phyloP scores from a whole-genome alignment of 2,888 invertebrate genomes.

The Bembecia ichneumoniformis region DNA sequence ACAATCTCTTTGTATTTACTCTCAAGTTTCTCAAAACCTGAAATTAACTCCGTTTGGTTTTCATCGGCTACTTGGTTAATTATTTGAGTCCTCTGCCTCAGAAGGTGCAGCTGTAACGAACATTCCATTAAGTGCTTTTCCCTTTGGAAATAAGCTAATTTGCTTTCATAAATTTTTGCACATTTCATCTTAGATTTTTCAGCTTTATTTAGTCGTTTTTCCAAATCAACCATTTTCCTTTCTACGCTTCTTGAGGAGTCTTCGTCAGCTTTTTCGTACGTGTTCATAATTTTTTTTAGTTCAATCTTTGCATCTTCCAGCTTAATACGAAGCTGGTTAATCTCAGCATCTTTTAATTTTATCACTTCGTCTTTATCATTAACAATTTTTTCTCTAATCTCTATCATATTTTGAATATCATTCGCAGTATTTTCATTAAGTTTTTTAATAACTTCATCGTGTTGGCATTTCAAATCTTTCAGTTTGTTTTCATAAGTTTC shows the following conservation, averaged over 20 bases:
- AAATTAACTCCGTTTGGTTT: slow-evolving; percentile 39
- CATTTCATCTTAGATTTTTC: slow-evolving; percentile 46
- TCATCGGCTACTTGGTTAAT: slow-evolving; percentile 43
- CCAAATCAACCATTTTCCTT: slow-evolving; percentile 33
- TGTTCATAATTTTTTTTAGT: slow-evolving; percentile 29
- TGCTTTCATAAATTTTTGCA: slow-evolving; percentile 38
- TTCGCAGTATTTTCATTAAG: slow-evolving; percentile 25
- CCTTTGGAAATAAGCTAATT: slow-evolving; percentile 40
- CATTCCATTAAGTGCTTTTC: slow-evolving; percentile 53
- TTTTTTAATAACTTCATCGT: slow-evolving; percentile 13
- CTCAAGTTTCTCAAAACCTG: slow-evolving; percentile 49
- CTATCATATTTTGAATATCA: slow-evolving; percentile 24
- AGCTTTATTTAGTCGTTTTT: slow-evolving; percentile 44
- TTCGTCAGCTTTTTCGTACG: slow-evolving; percentile 28
- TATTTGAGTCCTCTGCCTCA: slow-evolving; percentile 48
- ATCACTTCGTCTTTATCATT: slow-evolving; percentile 24
- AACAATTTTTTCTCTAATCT: slow-evolving; percentile 25
- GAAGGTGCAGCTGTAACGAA: slow-evolving; percentile 48
- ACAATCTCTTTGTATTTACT: slow-evolving; percentile 57
- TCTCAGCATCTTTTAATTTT: slow-evolving; percentile 22
- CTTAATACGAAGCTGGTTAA: slow-evolving; percentile 26
- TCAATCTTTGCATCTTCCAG: slow-evolving; percentile 39
- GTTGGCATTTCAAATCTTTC: slow-evolving; percentile 25
- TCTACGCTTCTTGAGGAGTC: slow-evolving; percentile 23
- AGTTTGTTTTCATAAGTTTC: slow-evolving; percentile 33